Base-by-base conservation (phyloP, 2,113 vertebrate species). In the Proteles cristata region DNA sequence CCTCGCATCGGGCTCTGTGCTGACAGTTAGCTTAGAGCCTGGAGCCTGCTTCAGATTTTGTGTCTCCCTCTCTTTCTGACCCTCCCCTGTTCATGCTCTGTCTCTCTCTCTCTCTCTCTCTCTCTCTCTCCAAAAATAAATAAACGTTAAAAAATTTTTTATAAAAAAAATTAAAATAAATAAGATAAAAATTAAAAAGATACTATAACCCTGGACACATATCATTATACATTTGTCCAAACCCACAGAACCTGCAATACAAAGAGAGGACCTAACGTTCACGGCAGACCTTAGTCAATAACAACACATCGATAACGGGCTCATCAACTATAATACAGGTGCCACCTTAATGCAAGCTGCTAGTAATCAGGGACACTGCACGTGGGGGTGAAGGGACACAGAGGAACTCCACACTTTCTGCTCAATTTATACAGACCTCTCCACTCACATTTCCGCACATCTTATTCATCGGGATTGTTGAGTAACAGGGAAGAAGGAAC, bases 291-390 rank as follows among this genome's bases (percentile, higher is more conserved):
- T 28, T 3, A 39, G 25, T 55, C 5, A 19, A 6, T 55, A 35
- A 10, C 19, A 26, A 15, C 11, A 7, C 26, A 2, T 19, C 17
- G 7, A 23, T 4, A 31, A 31, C 2, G 1, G 1, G 25, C 43
- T 84, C 80, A 48, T 50, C 16, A 5, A 28, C 9, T 1, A 15
- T n/a, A 50, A 63, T 11, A 65, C 50, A 77, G 0, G n/a, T 48
- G 66, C 23, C 11, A 39, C 19, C 35, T 1, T 28, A n/a, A n/a
- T 12, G 14, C 66, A 48, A n/a, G 79, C 68, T 4, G 50, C 53
- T 33, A 45, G 31, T n/a, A 16, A 28, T 1, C 4, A 16, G 28
- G 14, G 31, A 63, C 39, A 26, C 55, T 9, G 39, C 14, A 31
- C 0, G 4, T 8, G 26, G 58, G 5, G 21, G 21, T 7, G 23